Evolutionary conservation across 1,140 invertebrate genomes (phyloP).

Genomic region (Araneus ventricosus): DNA sequence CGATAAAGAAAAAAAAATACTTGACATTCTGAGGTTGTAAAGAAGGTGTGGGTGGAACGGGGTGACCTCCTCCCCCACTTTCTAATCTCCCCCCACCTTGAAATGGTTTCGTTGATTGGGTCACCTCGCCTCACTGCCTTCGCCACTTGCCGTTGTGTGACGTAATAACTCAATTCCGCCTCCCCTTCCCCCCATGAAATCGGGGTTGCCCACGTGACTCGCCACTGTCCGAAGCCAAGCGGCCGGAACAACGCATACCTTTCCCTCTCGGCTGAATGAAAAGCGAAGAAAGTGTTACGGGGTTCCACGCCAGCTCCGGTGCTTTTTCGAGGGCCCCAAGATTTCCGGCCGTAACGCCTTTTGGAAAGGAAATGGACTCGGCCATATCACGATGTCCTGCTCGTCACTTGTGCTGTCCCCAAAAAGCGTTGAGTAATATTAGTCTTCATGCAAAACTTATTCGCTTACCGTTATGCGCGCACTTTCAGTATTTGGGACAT

Average conservation of each 20-base stretch:
- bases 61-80: background rate
- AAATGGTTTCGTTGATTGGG: background rate
- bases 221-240: background rate
- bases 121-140: background rate
- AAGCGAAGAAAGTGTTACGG: too few relatives aligned
- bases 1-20: background rate
- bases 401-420: too few relatives aligned
- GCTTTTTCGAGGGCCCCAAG: too few relatives aligned
- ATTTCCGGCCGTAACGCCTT: too few relatives aligned
- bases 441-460: too few relatives aligned
- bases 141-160: background rate
- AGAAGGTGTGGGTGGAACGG: background rate
- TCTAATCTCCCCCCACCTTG: conserved; percentile 23
- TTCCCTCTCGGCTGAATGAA: background rate
- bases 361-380: too few relatives aligned
- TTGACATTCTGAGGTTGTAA: background rate
- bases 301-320: too few relatives aligned
- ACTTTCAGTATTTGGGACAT: too few relatives aligned
- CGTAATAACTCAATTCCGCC: background rate
- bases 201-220: background rate
- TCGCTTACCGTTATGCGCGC: too few relatives aligned
- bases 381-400: too few relatives aligned
- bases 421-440: too few relatives aligned
- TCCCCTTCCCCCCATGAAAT: background rate
- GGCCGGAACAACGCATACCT: background rate